Evolutionary conservation across 2,888 invertebrate genomes (phyloP), one percentile per base, ranked within the genome.

Genomic region (Rhingia rostrata): DNA sequence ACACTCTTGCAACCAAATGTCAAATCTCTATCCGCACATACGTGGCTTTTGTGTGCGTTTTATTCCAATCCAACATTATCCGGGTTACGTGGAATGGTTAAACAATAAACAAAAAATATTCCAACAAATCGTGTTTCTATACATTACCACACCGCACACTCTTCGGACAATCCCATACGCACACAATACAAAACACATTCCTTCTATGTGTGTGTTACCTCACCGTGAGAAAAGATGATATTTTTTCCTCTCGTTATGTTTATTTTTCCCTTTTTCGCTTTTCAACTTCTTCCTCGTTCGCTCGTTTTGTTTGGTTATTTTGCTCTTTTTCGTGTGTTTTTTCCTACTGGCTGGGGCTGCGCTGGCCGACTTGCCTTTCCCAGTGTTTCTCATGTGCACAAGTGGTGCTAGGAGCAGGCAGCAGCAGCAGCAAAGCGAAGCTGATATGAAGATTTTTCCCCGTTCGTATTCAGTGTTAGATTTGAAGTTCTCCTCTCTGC

Each of bases 401-500:
- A 63, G 66, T 74, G 61, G 54, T 80, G 67, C 58, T 77, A 61
- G 56, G 35, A 43, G 30, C 32, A 32, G 32, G n/a, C n/a, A 45
- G n/a, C 6, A 45, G 14, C 30, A 43, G 12, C 43, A 45, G 53
- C 37, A 30, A 58, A 41, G 61, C 66, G 64, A 30, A 69, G 53
- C 45, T 61, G 79, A 75, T 84, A 75, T 54, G 64, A 80, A 84
- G 80, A 80, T 80, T 84, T 79, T 79, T 84, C 75, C 75, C 80
- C 84, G 72, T 78, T 30, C 49, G 30, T 30, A 30, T 51, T 58
- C 81, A 84, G 84, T 84, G 64, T 84, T 75, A 75, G 61, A 70
- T 70, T 80, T 70, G 80, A 80, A 84, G 84, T 84, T 84, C 79
- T 80, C 45, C 69, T 74, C 61, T 84, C 63, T 84, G 84, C 75